Conservation (phyloP, 2,113 vertebrate genomes). For the Neogale vison region DNA sequence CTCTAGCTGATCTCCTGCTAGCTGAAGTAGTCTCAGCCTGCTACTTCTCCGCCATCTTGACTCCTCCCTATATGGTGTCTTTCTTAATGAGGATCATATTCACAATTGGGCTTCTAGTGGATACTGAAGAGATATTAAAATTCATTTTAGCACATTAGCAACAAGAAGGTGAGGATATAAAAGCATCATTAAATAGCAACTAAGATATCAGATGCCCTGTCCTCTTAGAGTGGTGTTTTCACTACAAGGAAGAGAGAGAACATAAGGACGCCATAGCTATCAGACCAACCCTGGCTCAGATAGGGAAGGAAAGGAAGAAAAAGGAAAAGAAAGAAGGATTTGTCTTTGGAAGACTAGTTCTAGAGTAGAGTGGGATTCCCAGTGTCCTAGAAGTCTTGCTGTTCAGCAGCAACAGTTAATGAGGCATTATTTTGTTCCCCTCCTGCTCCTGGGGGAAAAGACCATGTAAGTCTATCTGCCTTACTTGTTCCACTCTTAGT, state of each 20-base stretch:
- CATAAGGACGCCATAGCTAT: background rate
- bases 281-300: background rate
- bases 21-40: no score
- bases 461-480: background rate
- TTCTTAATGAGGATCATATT: background rate
- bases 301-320: background rate
- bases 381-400: background rate
- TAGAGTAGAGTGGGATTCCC: background rate
- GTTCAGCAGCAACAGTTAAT: background rate
- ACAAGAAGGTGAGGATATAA: background rate
- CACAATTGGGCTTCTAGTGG: background rate
- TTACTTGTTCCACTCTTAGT: background rate
- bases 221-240: background rate
- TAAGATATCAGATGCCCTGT: background rate
- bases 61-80: no score
- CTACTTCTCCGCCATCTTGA: no score
- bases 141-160: background rate
- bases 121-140: background rate
- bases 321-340: background rate
- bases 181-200: background rate
- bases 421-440: background rate
- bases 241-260: background rate
- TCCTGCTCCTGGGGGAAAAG: background rate
- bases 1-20: no score
- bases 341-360: background rate